Evolutionary conservation across 2,113 vertebrate species (phyloP), one percentile per base, ranked within the genome.

Genomic region (Tricholaema leucomelas): DNA sequence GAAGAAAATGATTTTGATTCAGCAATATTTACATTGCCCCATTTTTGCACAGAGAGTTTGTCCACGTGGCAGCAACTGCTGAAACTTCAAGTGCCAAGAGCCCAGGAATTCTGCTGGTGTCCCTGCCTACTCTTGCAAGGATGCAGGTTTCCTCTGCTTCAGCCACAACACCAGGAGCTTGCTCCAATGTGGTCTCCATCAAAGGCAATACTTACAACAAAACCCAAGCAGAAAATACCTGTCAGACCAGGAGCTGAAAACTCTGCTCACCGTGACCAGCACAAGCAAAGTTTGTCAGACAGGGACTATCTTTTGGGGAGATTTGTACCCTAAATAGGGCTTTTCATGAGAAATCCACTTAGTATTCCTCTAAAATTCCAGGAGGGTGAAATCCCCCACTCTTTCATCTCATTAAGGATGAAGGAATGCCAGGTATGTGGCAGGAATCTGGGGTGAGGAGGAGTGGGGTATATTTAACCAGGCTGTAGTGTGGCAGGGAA

Each of bases 381-480:
- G 73, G 92, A 86, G 83, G 60, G 36, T 59, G 59, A 95, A 96
- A 95, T 85, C 92, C 93, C 93, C 92, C 93, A 92, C 91, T 94
- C 84, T 81, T 91, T 92, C 91, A 88, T 94, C 86, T 92, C 91
- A 90, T 96, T 96, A 92, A 88, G 86, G 78, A 84, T 90, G 79
- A 96, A 96, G 55, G 93, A 96, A 95, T 96, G 85, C 55, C 96
- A 95, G 95, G 92, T 95, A 96, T 95, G 93, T 95, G 84, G 91
- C 76, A 96, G 91, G 91, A 95, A 96, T 95, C 78, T 83, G 87
- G 92, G 93, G 69, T 85, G 93, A 96, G 95, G 95, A 93, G 93
- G 87, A 93, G 89, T 78, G 79, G 84, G 92, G 79, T 92, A 69
- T 85, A 78, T 86, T 95, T 92, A 91, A 88, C 82, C 13, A 59